Percentiles rank a stretch among this genome's conserved stretches.
These are phyloP conservation scores for Caenorhabditis plicata DNA, from an alignment of 2,888 invertebrate genomes.

Conservation along the genomic window DNA sequence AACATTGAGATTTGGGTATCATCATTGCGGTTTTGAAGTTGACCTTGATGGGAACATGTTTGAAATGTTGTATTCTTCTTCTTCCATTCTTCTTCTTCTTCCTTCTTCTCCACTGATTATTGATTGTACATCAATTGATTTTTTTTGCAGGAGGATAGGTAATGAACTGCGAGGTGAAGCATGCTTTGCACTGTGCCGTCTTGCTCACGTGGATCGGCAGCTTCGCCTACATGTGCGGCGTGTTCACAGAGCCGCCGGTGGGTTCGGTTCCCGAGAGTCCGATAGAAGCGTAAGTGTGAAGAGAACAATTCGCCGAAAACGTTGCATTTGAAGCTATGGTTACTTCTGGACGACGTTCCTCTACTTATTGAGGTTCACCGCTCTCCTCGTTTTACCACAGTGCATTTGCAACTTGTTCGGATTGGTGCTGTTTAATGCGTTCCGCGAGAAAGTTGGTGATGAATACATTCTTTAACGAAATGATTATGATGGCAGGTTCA, in stretches of 20 bases:
- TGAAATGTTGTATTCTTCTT: too few species aligned
- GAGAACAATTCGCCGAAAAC: neutral
- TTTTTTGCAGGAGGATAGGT: constrained; percentile 36
- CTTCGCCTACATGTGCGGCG: constrained; percentile 60
- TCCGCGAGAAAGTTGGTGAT: constrained; percentile 71
- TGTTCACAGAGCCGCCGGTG: constrained; percentile 43
- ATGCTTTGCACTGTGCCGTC: constrained; percentile 58
- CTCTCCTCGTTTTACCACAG: constrained; percentile 65
- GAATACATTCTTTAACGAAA: neutral
- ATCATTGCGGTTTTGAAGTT: too few species aligned
- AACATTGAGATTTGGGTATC: too few species aligned
- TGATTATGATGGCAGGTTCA: constrained; percentile 29
- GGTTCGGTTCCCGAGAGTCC: constrained; percentile 37
- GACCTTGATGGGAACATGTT: too few species aligned
- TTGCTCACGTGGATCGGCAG: constrained; percentile 58
- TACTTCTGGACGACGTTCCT: constrained; percentile 53
- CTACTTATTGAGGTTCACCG: constrained; percentile 59
- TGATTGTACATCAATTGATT: neutral
- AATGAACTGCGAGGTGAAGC: constrained; percentile 58
- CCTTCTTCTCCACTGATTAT: too few species aligned
- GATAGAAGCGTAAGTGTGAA: constrained; percentile 29
- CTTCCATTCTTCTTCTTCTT: too few species aligned
- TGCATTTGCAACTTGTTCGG: constrained; percentile 64
- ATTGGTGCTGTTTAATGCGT: constrained; percentile 85
- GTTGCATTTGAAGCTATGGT: constrained; percentile 58